Conservation (phyloP, 2,888 invertebrate genomes). For the Portevinia maculata region DNA sequence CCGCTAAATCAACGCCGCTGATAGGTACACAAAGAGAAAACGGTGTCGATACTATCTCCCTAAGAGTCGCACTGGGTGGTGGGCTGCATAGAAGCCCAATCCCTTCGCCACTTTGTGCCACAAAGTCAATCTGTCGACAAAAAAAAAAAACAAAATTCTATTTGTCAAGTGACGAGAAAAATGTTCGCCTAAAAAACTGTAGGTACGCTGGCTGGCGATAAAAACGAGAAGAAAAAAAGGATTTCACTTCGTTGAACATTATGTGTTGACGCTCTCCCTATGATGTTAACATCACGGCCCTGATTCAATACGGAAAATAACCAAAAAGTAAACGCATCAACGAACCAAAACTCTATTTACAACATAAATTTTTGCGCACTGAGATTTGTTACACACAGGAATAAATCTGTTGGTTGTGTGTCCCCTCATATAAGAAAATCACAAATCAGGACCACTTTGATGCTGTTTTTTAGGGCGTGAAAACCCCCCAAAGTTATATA, state of each 20-base stretch:
- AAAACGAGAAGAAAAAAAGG: conserved; percentile 57
- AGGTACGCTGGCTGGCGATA: not conserved
- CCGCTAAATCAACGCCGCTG: conserved; percentile 72
- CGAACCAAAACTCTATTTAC: conserved; percentile 71
- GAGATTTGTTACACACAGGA: conserved; percentile 62
- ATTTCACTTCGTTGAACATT: conserved; percentile 66
- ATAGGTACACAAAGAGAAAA: conserved; percentile 72
- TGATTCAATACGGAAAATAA: conserved; percentile 59
- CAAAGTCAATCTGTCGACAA: conserved; percentile 72
- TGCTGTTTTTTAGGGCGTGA: conserved; percentile 69
- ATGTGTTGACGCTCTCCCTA: conserved; percentile 48
- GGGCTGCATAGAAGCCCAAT: conserved; percentile 9
- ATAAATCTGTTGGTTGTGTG: not conserved
- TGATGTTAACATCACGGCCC: conserved; percentile 56
- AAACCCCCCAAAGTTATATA: conserved; percentile 63
- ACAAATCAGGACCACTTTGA: conserved; percentile 65
- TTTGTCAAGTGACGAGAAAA: conserved; percentile 68
- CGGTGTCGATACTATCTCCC: conserved; percentile 67
- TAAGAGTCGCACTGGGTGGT: conserved; percentile 5
- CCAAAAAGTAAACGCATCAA: conserved; percentile 73
- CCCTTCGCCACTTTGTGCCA: conserved; percentile 33
- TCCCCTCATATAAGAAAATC: conserved; percentile 23
- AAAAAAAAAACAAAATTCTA: conserved; percentile 24
- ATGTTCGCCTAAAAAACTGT: conserved; percentile 1
- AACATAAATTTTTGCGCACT: conserved; percentile 57